Percentiles rank a stretch among this genome's conserved stretches.
phyloP scores from a whole-genome alignment of 2,797 vertebrate genomes.

The Labeo calbasu region DNA sequence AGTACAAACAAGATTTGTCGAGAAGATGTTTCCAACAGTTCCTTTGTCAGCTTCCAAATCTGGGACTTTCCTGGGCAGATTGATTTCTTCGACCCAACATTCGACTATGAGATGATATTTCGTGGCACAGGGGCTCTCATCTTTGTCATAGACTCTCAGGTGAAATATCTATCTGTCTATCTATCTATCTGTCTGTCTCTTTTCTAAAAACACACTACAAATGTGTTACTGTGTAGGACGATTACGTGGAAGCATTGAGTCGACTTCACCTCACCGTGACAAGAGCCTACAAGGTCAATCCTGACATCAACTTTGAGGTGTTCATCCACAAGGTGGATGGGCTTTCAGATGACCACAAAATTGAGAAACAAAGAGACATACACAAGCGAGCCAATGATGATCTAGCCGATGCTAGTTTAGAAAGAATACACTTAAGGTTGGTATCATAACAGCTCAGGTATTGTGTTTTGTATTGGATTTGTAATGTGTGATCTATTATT shows the following conservation, averaged over 20 bases:
- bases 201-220: not conserved
- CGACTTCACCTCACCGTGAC: constrained; percentile 92
- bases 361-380: constrained; percentile 93
- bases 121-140: constrained; percentile 88
- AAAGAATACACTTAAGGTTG: constrained; percentile 92
- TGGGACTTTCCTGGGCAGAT: constrained; percentile 94
- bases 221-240: constrained; percentile 77
- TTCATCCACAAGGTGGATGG: constrained; percentile 97
- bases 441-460: not conserved
- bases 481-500: constrained; percentile 16
- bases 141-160: constrained; percentile 93
- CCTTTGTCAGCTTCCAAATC: constrained; percentile 91
- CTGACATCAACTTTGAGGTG: constrained; percentile 94
- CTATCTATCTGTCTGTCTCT: not conserved
- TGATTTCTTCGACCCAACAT: constrained; percentile 90
- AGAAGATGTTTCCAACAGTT: constrained; percentile 91
- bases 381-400: constrained; percentile 92
- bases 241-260: constrained; percentile 92
- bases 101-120: constrained; percentile 94
- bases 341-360: constrained; percentile 93
- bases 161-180: constrained; percentile 48
- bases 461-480: not conserved
- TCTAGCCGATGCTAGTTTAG: constrained; percentile 87
- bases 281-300: constrained; percentile 92
- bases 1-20: constrained; percentile 92